Conservation (phyloP, 2,888 invertebrate genomes). For the Agrotis exclamationis region DNA sequence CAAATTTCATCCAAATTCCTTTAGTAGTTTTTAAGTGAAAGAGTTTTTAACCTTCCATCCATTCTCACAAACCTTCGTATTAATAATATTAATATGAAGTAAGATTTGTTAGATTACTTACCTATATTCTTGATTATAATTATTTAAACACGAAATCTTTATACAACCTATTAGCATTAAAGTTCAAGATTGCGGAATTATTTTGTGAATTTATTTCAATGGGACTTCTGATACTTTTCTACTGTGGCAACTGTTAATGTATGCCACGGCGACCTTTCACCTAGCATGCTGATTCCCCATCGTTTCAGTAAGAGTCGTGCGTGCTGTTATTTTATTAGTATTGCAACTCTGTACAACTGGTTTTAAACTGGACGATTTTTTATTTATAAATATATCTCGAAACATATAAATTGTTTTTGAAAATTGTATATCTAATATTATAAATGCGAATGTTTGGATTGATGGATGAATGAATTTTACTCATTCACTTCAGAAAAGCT, state of each 20-base stretch:
- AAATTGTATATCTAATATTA: not conserved
- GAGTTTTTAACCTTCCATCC: not conserved
- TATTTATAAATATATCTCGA: not conserved
- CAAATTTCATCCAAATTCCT: not conserved
- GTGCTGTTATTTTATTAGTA: constrained; percentile 37
- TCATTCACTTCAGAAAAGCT: too few relatives aligned
- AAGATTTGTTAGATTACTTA: not conserved
- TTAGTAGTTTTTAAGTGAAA: not conserved
- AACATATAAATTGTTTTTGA: not conserved
- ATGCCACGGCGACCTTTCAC: constrained; percentile 58
- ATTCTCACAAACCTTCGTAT: not conserved
- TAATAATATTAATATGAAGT: not conserved
- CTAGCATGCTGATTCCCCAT: constrained; percentile 44
- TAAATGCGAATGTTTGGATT: too few relatives aligned
- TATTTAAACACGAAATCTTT: too few relatives aligned
- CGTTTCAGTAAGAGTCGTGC: constrained; percentile 44
- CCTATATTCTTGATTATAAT: too few relatives aligned
- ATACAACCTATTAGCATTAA: not conserved
- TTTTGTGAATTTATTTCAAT: not conserved
- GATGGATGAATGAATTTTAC: too few relatives aligned
- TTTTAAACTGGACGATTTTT: not conserved
- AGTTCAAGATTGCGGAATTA: not conserved
- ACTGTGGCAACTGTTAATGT: constrained; percentile 41
- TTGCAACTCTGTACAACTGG: constrained; percentile 1
- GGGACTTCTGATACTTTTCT: constrained; percentile 24